phyloP scores from a whole-genome alignment of 2,113 vertebrate genomes.

The Caretta caretta region DNA sequence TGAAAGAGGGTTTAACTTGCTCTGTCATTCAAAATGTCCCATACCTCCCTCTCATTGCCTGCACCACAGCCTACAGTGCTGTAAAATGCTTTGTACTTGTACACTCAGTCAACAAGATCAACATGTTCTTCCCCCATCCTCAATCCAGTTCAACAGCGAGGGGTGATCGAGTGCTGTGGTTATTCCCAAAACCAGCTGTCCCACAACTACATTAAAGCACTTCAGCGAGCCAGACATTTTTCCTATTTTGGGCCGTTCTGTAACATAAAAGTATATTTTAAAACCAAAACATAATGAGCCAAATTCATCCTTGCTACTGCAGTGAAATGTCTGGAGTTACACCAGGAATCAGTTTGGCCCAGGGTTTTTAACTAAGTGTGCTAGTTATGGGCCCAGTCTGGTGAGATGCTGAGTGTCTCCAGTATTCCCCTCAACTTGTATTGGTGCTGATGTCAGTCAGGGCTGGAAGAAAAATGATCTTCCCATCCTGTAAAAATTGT shows the following conservation, averaged over 20 bases:
- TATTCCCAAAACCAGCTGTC: accelerated
- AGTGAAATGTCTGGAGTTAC: accelerated
- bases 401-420: accelerated
- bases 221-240: not conserved
- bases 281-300: not conserved
- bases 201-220: not conserved
- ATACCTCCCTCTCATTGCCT: not conserved
- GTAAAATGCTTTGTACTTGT: not conserved
- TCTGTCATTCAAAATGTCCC: not conserved
- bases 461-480: not conserved
- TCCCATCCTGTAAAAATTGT: not conserved
- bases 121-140: not conserved
- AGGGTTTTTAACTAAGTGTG: not conserved
- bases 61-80: not conserved
- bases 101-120: not conserved
- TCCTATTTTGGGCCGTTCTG: not conserved
- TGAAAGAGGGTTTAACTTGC: not conserved
- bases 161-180: not conserved
- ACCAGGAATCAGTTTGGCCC: not conserved
- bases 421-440: not conserved
- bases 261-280: not conserved
- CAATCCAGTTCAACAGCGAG: not conserved
- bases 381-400: not conserved
- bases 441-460: not conserved
- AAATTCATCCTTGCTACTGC: not conserved